Evolutionary conservation across 1,140 invertebrate genomes (phyloP).

Genomic region (Copidosoma floridanum): DNA sequence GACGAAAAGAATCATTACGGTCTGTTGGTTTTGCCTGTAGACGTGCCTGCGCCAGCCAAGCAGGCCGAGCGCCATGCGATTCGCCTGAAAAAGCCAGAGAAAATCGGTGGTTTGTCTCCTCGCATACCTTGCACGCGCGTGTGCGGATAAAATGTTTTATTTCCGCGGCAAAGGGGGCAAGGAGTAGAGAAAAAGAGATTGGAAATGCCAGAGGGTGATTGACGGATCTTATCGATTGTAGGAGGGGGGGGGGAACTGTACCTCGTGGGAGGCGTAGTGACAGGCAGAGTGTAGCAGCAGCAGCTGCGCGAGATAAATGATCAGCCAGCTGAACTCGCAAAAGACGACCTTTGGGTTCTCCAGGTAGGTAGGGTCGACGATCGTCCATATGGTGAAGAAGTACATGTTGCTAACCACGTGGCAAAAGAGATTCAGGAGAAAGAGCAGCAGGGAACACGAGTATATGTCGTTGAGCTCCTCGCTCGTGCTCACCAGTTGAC

Average conservation of each 20-base stretch:
- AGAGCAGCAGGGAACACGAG: conserved; percentile 42
- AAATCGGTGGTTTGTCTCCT: neutral
- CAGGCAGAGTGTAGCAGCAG: conserved; percentile 40
- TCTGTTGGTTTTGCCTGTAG: conserved; percentile 16
- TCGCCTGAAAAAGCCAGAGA: conserved; percentile 40
- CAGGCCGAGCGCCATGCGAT: conserved; percentile 35
- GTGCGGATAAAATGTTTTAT: neutral
- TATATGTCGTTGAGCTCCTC: conserved; percentile 36
- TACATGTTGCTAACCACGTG: conserved; percentile 43
- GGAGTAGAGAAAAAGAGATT: too few relatives aligned
- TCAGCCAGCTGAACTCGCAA: conserved; percentile 38
- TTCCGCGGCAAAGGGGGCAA: too few relatives aligned
- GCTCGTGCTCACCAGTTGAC: conserved; percentile 39
- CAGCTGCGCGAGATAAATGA: conserved; percentile 37
- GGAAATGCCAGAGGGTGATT: too few relatives aligned
- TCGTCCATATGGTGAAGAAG: conserved; percentile 33
- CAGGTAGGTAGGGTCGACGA: neutral
- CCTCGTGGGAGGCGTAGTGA: conserved; percentile 39
- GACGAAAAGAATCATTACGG: neutral
- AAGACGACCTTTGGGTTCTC: conserved; percentile 4
- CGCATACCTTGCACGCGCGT: neutral
- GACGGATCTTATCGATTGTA: too few relatives aligned
- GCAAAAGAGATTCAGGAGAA: conserved; percentile 40
- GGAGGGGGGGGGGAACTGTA: too few relatives aligned
- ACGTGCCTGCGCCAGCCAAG: conserved; percentile 35